These are phyloP conservation scores for Cheumatopsyche charites DNA, from an alignment of 1,140 invertebrate genomes.

Conservation along the genomic window DNA sequence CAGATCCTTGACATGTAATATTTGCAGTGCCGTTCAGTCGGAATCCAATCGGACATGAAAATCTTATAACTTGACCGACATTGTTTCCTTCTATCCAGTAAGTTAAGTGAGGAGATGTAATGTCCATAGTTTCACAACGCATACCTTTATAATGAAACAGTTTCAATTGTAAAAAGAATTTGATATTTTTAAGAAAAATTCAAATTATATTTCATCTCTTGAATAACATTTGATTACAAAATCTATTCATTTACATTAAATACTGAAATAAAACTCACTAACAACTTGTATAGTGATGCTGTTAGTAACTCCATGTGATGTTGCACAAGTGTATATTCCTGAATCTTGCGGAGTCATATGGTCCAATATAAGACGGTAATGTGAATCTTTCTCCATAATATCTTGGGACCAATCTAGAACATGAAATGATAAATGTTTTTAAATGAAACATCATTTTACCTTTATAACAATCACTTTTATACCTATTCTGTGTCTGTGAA, in stretches of 20 bases:
- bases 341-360: constrained; percentile 79
- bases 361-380: constrained; percentile 81
- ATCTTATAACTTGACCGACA: constrained; percentile 66
- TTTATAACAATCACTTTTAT: constrained; percentile 47
- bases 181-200: neutral
- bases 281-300: constrained; percentile 74
- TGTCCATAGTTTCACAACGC: constrained; percentile 62
- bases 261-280: constrained; percentile 60
- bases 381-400: constrained; percentile 72
- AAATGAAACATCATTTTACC: neutral
- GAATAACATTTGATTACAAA: neutral
- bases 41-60: constrained; percentile 75
- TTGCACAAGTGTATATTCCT: constrained; percentile 79
- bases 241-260: neutral
- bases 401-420: constrained; percentile 30
- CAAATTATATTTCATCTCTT: neutral
- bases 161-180: neutral
- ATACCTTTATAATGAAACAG: constrained; percentile 58
- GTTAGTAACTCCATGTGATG: constrained; percentile 76
- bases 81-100: constrained; percentile 68
- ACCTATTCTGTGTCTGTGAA: constrained; percentile 79
- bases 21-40: constrained; percentile 70
- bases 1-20: constrained; percentile 77
- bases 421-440: neutral
- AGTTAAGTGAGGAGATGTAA: constrained; percentile 54